Percentiles rank a stretch among this genome's conserved stretches.
These are phyloP conservation scores for Archaeoteleia sp. DNA, from an alignment of 2,888 invertebrate genomes.

Conservation along the genomic window DNA sequence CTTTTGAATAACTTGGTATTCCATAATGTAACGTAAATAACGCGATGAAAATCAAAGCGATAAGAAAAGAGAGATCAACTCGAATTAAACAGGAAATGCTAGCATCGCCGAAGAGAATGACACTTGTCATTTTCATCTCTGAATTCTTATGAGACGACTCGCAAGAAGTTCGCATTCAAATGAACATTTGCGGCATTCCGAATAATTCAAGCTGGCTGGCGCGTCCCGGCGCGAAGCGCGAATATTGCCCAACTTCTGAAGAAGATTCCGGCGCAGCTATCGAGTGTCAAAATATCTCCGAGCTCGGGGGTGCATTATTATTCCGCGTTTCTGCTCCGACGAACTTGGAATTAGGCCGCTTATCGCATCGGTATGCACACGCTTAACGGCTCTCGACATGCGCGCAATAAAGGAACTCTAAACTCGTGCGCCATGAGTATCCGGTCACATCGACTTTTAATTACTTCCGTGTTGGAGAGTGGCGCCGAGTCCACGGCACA, in stretches of 20 bases:
- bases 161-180: conserved; percentile 22
- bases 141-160: conserved; percentile 17
- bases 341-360: conserved; percentile 47
- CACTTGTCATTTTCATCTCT: conserved; percentile 28
- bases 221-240: conserved; percentile 17
- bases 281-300: conserved; percentile 37
- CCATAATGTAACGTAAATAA: too few relatives aligned
- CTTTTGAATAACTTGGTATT: too few relatives aligned
- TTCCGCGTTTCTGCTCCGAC: conserved; percentile 35
- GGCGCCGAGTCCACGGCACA: conserved; percentile 7
- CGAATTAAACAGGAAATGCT: too few relatives aligned
- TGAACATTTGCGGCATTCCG: conserved; percentile 20
- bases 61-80: too few relatives aligned
- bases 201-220: conserved; percentile 21
- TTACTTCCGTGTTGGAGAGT: conserved; percentile 37
- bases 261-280: conserved; percentile 34
- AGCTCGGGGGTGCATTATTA: conserved; percentile 32
- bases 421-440: conserved; percentile 39
- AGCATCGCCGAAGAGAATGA: too few relatives aligned
- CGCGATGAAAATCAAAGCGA: too few relatives aligned
- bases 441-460: conserved; percentile 45
- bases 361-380: conserved; percentile 45
- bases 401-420: conserved; percentile 43
- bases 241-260: conserved; percentile 38
- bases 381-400: conserved; percentile 39